Base-by-base conservation (phyloP, 2,797 vertebrate genomes). In the Leucoraja ocellata region DNA sequence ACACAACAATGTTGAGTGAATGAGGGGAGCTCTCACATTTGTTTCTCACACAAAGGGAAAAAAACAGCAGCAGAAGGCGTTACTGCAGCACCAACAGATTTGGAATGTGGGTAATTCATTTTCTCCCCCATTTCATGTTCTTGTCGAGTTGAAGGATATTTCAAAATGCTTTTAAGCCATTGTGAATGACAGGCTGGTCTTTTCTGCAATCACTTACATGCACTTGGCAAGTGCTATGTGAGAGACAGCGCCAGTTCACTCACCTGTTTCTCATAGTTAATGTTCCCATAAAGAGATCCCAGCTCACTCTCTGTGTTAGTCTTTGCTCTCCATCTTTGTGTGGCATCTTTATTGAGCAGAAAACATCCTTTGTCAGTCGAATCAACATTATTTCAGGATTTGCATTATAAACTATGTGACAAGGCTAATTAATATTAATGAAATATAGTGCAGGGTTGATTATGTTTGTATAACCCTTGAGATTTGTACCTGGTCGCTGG, bases 11-110 rank as follows among this genome's bases (percentile, higher is more conserved):
- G 61, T 18, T 63, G 61, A 65, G 1, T 28, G 94, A 14, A 78
- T 93, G 93, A 79, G 81, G 94, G 93, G 0, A 16, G 93, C 14
- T 7, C 83, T 93, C 63, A 21, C 46, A 83, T 25, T 83, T 58
- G 54, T 65, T 11, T 63, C 32, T 88, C 84, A 32, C 0, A 88
- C 28, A 28, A 25, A n/a, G 28, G n/a, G 28, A n/a, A 88, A 65
- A 63, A 61, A 61, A 61, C 58, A 28, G 28, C 14, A 68, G n/a
- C 7, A 83, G 84, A n/a, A 16, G n/a, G 10, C 65, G 36, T 36
- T 68, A 1, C 8, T 68, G 16, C 23, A 25, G 54, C 58, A 21
- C 9, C 11, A 46, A 46, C 23, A 65, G 23, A 54, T 68, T 18
- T 46, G 13, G 28, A 91, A 46, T 14, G 68, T 71, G 73, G 71